A percentile compares a stretch with the other conserved stretches of the same genome.
These are phyloP conservation scores for Plagiodera versicolora DNA, from an alignment of 2,888 invertebrate species.

Conservation along the genomic window DNA sequence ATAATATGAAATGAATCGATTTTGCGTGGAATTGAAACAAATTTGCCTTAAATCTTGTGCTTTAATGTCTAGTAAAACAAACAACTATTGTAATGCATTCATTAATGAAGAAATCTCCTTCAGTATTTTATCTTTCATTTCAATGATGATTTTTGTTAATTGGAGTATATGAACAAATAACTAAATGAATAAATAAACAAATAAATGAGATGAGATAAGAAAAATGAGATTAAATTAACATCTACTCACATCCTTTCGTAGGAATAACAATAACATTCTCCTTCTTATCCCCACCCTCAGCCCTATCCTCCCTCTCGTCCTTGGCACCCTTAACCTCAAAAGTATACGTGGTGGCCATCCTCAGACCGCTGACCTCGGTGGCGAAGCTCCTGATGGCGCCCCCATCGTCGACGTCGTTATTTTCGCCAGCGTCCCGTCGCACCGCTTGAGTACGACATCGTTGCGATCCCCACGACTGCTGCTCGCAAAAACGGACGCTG, in stretches of 20 bases:
- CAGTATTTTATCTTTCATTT: too few species aligned
- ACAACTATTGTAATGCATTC: too few species aligned
- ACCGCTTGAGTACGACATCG: constrained; percentile 65
- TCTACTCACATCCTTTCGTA: constrained; percentile 79
- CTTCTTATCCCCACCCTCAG: constrained; percentile 56
- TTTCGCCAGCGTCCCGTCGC: constrained; percentile 35
- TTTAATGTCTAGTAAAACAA: too few species aligned
- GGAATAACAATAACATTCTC: constrained; percentile 73
- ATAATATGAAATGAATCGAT: too few species aligned
- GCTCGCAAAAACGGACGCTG: constrained; percentile 75
- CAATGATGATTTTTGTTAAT: too few species aligned
- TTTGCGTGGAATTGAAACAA: too few species aligned
- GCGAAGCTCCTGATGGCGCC: constrained; percentile 55
- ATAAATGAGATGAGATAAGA: too few species aligned
- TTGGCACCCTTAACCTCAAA: constrained; percentile 71
- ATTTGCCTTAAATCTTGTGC: too few species aligned
- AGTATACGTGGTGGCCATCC: constrained; percentile 82
- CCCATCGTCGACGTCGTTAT: constrained; percentile 42
- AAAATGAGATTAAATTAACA: background rate
- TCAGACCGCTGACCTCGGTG: constrained; percentile 67
- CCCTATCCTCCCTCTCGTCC: constrained; percentile 53
- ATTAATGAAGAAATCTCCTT: too few species aligned
- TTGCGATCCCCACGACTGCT: constrained; percentile 78
- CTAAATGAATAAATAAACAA: too few species aligned
- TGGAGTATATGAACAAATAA: too few species aligned